Evolutionary conservation across 2,797 vertebrate genomes (phyloP).

Genomic region (Oreonectes daqikongensis): DNA sequence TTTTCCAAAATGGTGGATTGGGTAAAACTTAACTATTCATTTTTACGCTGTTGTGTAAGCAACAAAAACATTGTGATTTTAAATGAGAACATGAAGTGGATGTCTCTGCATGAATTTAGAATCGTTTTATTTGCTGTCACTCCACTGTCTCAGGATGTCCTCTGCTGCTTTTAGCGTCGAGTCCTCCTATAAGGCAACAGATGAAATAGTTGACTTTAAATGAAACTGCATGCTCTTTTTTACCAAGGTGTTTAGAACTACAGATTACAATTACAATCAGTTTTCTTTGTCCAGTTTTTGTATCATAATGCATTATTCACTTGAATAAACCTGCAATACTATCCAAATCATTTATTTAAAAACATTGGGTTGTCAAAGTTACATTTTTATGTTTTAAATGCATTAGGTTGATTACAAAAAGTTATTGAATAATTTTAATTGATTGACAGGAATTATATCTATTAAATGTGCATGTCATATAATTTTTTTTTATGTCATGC

Average conservation of each 20-base stretch:
- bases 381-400: too few species aligned
- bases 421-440: background rate
- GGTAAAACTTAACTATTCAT: too few species aligned
- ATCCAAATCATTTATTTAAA: too few species aligned
- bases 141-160: conserved; percentile 84
- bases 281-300: background rate
- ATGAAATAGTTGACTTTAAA: background rate
- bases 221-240: conserved; percentile 5
- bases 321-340: background rate
- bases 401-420: background rate
- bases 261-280: background rate
- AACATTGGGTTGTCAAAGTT: too few species aligned
- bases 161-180: conserved; percentile 85
- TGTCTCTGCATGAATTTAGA: background rate
- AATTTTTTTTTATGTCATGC: background rate
- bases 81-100: too few species aligned
- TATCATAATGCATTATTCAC: background rate
- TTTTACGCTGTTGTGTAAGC: too few species aligned
- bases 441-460: too few species aligned
- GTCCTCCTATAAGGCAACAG: conserved; percentile 78
- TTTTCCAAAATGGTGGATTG: too few species aligned
- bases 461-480: background rate
- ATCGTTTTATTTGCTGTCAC: conserved; percentile 56
- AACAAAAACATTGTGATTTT: too few species aligned
- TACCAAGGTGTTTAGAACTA: background rate